Base-by-base conservation (phyloP, 2,797 vertebrate genomes). In the Hipposideros larvatus region DNA sequence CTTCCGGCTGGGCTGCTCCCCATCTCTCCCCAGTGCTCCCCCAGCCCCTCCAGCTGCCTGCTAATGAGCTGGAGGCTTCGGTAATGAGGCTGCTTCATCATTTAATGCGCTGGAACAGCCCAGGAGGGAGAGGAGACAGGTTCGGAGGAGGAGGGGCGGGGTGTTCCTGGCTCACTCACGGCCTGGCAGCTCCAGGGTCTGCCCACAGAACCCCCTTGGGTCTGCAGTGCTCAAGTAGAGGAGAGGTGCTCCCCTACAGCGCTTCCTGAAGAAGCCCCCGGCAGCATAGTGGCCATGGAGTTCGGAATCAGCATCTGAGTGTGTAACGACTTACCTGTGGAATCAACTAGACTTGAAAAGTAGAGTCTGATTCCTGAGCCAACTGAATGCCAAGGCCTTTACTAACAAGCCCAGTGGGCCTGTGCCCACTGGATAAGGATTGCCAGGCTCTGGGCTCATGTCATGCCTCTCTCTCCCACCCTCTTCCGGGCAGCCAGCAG, bases 81-180 rank as follows among this genome's bases (percentile, higher is more conserved):
- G 66, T 87, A 73, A 78, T 83, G 71, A 95, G 93, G 90, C 43
- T 10, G 65, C 34, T 83, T 78, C 82, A 83, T 79, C 82, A 84
- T 13, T 4, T 55, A 74, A 63, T 37, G n/a, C 0, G 0, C 66
- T 46, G 74, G 28, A 70, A 73, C 41, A 53, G 48, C 83, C 65
- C 48, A 1, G 10, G 14, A 87, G 28, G 78, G 37, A 46, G 71
- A 28, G 31, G 26, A 24, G 15, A 22, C 0, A 1, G 8, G 22
- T 0, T 0, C 7, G n/a, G 43, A 46, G 41, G 41, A 28, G 15
- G 15, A 6, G 1, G 21, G 9, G 41, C 28, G 5, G 48, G 8
- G 66, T 14, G 34, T 6, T 28, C 61, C 28, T 63, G 26, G 61
- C 28, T 31, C 13, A 11, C 28, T 22, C 61, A 2, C 13, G 28